Base-by-base conservation (phyloP, 2,113 vertebrate species). In the Burhinus bistriatus region DNA sequence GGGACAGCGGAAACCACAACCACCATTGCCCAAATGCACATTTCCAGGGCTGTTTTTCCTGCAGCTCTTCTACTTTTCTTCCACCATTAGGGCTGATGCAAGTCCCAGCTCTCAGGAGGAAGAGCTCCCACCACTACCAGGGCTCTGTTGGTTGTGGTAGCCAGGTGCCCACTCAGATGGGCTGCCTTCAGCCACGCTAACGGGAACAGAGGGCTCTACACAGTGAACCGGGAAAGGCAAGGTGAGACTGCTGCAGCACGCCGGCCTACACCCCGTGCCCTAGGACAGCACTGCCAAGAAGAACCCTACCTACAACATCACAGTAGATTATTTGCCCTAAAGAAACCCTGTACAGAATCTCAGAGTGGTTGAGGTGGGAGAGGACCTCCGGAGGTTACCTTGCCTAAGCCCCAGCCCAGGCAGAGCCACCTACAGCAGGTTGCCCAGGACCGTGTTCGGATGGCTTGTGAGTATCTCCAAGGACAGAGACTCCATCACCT, bases 401-500 rank as follows among this genome's bases (percentile, higher is more conserved):
- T 5, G 15, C 20, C 36, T 44, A 21, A 8, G 8, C 42, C 23
- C 3, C 30, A 8, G 18, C 71, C 26, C 30, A 5, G 5, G 29
- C 49, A 14, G 26, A 20, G 29, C 3, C 81, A 42, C 40, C 29
- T 1, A 4, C 15, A 8, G 70, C 59, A 21, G 20, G 19, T 2
- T 42, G 25, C 20, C 57, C 57, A 14, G 57, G 30, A 4, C 26
- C 1, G 1, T 1, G 30, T 7, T 3, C 0, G 1, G 36, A 17
- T 0, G 11, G 47, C 6, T 47, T 20, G 1, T 0, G 55, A 34
- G 0, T 4, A 4, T 3, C 40, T 55, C 23, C 32, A 9, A 7
- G 20, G 44, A 36, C 7, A 26, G 6, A 20, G 18, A 1, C 16
- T 3, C 36, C 3, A 58, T 38, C 38, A 5, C 45, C 26, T 5